Base-by-base conservation (phyloP, 2,113 vertebrate species). In the Hippoglossus stenolepis region DNA sequence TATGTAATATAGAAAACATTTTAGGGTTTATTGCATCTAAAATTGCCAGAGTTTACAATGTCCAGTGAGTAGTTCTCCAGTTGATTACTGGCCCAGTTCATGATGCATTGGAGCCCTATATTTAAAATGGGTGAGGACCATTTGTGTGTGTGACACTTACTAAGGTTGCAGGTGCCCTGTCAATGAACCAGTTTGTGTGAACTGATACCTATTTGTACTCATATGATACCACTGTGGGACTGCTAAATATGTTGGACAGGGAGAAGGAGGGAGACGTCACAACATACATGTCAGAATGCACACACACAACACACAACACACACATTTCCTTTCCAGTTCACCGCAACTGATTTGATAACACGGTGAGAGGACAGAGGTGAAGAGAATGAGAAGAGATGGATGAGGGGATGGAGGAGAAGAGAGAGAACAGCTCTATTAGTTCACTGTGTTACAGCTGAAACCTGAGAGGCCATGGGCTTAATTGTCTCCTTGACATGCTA, bases 401-500 rank as follows among this genome's bases (percentile, higher is more conserved):
- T 86, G 13, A 45, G 47, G 35, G 73, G 14, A 79, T 65, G 13
- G 7, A 15, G 64, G 68, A 66, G 3, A 80, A 72, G 79, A 74
- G 85, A 80, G 70, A 4, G 11, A 72, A 65, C 65, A 75, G 85
- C 84, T 93, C 91, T 91, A 91, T 93, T 90, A 92, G 90, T 85
- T 81, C 85, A 23, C 82, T 81, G 75, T 83, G 93, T 94, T 94
- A 93, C 94, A 94, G 94, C 92, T 94, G 95, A 95, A 91, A 92
- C 85, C 74, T 89, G 93, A 95, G 93, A 94, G 92, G 88, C 87
- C 73, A 87, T 80, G 15, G 76, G 93, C 78, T 86, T 94, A 94
- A 94, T 95, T 95, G 93, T 95, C 95, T 95, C 92, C 93, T 79
- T 95, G 95, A 95, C 94, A 95, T 7, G 80, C 87, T 88, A 86